phyloP scores from a whole-genome alignment of 53 echinoderm and acorn worm genomes.

The Antedon mediterranea region DNA sequence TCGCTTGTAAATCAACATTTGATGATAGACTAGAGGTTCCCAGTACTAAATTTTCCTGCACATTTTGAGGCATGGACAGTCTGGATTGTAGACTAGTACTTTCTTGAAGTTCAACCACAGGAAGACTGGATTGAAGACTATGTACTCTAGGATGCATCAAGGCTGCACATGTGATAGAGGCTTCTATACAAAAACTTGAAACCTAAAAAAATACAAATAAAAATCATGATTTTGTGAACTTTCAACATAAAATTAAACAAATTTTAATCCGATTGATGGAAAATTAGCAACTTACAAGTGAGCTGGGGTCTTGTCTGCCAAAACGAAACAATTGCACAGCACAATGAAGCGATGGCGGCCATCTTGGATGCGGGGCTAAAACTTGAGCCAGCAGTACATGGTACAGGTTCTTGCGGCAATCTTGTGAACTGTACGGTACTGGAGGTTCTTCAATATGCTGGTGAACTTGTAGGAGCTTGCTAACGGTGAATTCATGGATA shows the following conservation, averaged over 20 bases:
- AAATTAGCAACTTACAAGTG: conserved; percentile 29
- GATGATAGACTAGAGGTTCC: background rate
- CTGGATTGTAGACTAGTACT: no score
- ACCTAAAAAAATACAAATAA: conserved; percentile 25
- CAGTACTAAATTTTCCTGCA: background rate
- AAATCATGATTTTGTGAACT: no score
- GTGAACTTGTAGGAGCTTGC: conserved; percentile 19
- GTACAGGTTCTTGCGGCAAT: conserved; percentile 58
- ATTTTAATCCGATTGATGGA: no score
- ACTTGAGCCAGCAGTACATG: conserved; percentile 41
- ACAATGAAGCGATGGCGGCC: conserved; percentile 56
- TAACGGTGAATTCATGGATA: conserved; percentile 28
- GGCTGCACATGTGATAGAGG: conserved; percentile 38
- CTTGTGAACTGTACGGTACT: conserved; percentile 22
- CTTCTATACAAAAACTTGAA: conserved; percentile 44
- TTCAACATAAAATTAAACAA: background rate
- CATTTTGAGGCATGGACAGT: background rate
- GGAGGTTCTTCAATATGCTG: conserved; percentile 18
- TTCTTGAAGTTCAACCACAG: background rate
- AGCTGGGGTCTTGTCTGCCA: conserved; percentile 52
- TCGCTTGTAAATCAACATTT: background rate
- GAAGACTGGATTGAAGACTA: conserved; percentile 8
- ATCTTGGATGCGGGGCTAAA: conserved; percentile 68
- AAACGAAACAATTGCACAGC: conserved; percentile 44
- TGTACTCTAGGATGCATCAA: conserved; percentile 64